Evolutionary conservation across 2,113 vertebrate species (phyloP).

Genomic region (Paralichthys olivaceus): DNA sequence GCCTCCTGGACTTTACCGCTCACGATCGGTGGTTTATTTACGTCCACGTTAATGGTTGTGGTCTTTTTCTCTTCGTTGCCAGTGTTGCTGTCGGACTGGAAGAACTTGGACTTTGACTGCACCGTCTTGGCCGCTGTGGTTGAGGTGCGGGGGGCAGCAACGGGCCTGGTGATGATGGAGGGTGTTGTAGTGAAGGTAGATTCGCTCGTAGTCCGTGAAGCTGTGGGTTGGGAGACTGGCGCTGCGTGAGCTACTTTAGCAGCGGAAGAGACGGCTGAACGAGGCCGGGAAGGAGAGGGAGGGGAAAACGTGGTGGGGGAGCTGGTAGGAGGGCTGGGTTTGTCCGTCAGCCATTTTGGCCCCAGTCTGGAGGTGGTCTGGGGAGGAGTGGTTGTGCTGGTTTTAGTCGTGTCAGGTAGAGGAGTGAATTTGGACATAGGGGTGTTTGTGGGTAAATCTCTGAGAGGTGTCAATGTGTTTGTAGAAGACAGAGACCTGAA

Average conservation of each 20-base stretch:
- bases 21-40: conserved; percentile 19
- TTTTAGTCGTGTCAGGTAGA: conserved; percentile 30
- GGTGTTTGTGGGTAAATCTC: conserved; percentile 45
- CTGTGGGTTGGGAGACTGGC: conserved; percentile 5
- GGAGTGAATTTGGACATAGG: conserved; percentile 46
- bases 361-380: conserved; percentile 43
- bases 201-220: conserved; percentile 8
- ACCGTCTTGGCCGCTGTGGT: conserved; percentile 74
- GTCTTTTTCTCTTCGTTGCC: conserved; percentile 27
- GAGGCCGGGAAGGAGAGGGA: conserved; percentile 4
- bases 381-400: conserved; percentile 7
- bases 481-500: conserved; percentile 48
- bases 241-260: background rate
- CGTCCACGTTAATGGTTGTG: background rate
- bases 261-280: background rate
- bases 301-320: conserved; percentile 16
- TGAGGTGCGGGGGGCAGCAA: conserved; percentile 50
- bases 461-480: conserved; percentile 15
- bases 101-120: conserved; percentile 85
- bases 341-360: conserved; percentile 53
- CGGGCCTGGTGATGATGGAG: conserved; percentile 5
- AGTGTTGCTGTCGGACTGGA: conserved; percentile 43
- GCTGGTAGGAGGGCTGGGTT: conserved; percentile 31
- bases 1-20: conserved; percentile 19
- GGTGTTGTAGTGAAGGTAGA: background rate